phyloP scores from a whole-genome alignment of 1,140 invertebrate species.

The Tribolium castaneum region DNA sequence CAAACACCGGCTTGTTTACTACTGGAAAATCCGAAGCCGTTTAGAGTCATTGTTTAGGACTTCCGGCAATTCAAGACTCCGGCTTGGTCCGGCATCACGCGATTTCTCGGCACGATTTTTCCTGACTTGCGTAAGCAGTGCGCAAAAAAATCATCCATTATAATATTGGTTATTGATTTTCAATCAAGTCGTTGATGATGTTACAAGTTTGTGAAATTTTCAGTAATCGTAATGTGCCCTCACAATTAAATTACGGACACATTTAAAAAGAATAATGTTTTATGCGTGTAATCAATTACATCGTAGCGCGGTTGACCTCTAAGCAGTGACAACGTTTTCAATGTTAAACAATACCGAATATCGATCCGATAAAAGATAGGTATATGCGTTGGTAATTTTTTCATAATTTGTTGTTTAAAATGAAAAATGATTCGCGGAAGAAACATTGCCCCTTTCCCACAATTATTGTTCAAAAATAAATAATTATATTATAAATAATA shows the following conservation, averaged over 20 bases:
- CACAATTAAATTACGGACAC: neutral
- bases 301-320: neutral
- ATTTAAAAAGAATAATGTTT: neutral
- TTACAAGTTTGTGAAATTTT: neutral
- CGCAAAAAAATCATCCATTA: no score
- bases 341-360: neutral
- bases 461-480: no score
- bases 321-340: neutral
- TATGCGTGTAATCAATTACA: neutral
- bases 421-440: no score
- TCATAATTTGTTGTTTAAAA: neutral
- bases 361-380: neutral
- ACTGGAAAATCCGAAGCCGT: neutral
- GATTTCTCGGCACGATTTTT: slow-evolving; percentile 1
- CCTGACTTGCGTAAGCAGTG: neutral
- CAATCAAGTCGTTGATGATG: neutral
- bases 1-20: neutral
- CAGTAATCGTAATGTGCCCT: neutral
- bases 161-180: neutral
- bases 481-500: no score
- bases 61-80: slow-evolving; percentile 14
- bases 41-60: slow-evolving; percentile 14
- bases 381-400: neutral
- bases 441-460: no score
- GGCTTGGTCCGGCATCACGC: neutral